Conservation (phyloP, 2,888 invertebrate genomes). For the Drosophila mulleri region DNA sequence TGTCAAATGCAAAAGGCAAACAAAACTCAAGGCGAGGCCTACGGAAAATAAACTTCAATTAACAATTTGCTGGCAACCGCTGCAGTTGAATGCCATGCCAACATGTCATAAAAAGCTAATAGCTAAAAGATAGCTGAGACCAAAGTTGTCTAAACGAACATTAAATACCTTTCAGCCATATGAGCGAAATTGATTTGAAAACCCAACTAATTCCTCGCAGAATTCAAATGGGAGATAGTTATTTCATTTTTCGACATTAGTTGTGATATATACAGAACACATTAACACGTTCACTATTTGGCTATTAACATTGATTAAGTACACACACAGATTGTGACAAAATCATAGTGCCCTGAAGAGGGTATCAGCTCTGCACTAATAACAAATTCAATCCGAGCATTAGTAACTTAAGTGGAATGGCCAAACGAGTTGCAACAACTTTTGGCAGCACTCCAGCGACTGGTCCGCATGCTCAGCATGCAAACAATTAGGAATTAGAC, state of each 20-base stretch:
- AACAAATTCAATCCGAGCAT: constrained; percentile 1
- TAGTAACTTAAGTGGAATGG: constrained; percentile 1
- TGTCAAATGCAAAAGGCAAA: constrained; percentile 59
- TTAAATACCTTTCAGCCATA: neutral
- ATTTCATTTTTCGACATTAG: neutral
- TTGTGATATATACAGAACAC: neutral
- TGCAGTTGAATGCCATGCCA: constrained; percentile 20
- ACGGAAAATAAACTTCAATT: constrained; percentile 48
- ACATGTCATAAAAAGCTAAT: constrained; percentile 48
- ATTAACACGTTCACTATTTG: neutral
- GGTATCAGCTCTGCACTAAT: neutral
- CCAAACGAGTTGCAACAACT: constrained; percentile 15
- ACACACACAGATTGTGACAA: too few species aligned
- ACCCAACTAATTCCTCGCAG: too few species aligned
- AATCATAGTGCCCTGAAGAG: neutral
- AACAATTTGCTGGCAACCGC: constrained; percentile 33
- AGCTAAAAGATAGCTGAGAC: neutral
- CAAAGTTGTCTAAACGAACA: neutral
- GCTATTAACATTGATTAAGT: neutral
- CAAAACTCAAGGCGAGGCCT: constrained; percentile 60
- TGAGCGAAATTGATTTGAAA: neutral
- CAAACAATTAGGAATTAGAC: constrained; percentile 1
- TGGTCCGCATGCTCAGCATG: constrained; percentile 15
- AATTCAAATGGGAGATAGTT: neutral
- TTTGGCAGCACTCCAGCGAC: constrained; percentile 23